phyloP scores from a whole-genome alignment of 2,797 vertebrate genomes.

The Thripadectes ignobilis region DNA sequence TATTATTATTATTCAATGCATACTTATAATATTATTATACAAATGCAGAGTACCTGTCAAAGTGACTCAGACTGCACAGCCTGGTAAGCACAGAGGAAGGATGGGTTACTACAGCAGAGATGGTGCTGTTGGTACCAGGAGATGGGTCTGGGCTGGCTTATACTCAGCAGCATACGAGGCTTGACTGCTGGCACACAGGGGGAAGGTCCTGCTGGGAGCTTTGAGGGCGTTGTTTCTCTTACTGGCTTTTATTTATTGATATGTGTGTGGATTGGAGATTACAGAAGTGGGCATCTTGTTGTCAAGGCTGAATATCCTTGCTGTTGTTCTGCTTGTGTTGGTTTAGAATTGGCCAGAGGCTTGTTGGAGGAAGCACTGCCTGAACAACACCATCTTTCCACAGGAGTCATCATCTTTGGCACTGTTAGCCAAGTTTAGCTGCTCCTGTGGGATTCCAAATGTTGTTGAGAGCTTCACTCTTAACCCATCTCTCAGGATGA shows the following conservation, averaged over 20 bases:
- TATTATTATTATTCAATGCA: neutral
- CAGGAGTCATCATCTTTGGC: neutral
- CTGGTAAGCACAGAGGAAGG: neutral
- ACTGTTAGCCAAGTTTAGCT: neutral
- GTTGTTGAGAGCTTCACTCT: neutral
- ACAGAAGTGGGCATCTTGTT: neutral
- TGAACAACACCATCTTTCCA: neutral
- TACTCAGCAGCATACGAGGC: accelerated
- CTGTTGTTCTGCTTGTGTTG: neutral
- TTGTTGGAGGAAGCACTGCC: neutral
- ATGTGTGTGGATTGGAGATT: neutral
- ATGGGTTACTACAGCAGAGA: neutral
- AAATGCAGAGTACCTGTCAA: neutral
- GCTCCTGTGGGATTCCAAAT: neutral
- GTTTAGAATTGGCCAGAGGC: neutral
- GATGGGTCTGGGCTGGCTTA: neutral
- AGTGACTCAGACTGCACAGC: neutral
- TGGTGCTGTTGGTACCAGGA: neutral
- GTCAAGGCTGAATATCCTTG: neutral
- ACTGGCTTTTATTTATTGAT: neutral
- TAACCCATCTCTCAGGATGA: neutral
- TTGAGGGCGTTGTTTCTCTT: neutral
- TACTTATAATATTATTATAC: neutral
- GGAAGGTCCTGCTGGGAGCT: neutral
- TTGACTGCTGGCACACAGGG: accelerated